Evolutionary conservation across 1,140 invertebrate genomes (phyloP).

Genomic region (Chironomus tepperi): DNA sequence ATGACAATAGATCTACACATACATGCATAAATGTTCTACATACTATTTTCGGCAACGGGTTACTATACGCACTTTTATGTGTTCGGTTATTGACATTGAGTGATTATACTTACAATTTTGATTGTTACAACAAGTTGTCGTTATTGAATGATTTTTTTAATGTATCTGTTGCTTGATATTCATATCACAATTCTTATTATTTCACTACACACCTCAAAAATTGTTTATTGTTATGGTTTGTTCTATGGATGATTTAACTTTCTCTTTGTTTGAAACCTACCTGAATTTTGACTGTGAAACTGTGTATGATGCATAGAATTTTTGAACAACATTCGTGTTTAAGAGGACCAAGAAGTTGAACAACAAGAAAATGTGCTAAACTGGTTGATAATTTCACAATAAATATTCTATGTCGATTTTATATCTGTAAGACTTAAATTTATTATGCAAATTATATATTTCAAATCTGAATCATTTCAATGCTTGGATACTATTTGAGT

Average conservation of each 20-base stretch:
- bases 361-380: too few relatives aligned
- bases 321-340: too few relatives aligned
- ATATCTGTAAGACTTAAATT: too few relatives aligned
- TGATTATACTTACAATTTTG: background rate
- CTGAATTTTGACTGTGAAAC: too few relatives aligned
- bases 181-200: background rate
- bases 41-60: background rate
- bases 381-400: too few relatives aligned
- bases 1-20: background rate
- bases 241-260: background rate
- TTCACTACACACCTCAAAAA: slow-evolving; percentile 3
- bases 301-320: too few relatives aligned
- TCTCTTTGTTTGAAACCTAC: background rate
- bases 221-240: background rate
- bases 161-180: background rate
- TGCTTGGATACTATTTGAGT: too few relatives aligned
- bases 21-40: background rate
- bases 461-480: too few relatives aligned
- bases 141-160: background rate
- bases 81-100: background rate
- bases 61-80: background rate
- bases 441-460: too few relatives aligned
- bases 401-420: too few relatives aligned
- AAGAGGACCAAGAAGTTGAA: too few relatives aligned
- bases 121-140: background rate